Evolutionary conservation across 2,113 vertebrate species (phyloP), one percentile per base, ranked within the genome.

Genomic region (Pseudorhombus dupliciocellatus): DNA sequence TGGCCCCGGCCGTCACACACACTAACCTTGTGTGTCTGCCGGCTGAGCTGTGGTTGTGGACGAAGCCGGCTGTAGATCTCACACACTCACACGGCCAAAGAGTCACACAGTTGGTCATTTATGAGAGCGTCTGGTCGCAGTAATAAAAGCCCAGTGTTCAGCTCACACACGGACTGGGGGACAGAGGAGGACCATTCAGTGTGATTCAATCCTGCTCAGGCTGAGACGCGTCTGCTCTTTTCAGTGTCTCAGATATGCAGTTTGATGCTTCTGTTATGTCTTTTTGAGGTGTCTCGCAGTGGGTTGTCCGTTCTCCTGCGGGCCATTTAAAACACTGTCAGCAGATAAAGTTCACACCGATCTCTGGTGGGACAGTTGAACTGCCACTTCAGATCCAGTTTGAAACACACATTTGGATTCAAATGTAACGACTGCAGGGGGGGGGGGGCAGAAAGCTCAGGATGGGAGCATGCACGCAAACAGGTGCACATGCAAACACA

Each of bases 141-240:
- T 85, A 83, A 91, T 90, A 89, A 90, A 85, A 89, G 90, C 78
- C 79, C 79, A 83, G 88, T 90, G 88, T 91, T 89, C 78, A 37
- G 55, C 66, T 80, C 84, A 44, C 72, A 84, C 56, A 70, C 50
- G 65, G 68, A 80, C 67, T 7, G 76, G 67, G 53, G 55, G 55
- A 54, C 64, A 84, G 67, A 87, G 75, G 62, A 82, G 62, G 63
- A 62, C 83, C 46, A 81, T 88, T 89, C 84, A 90, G 64, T 28
- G 40, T 79, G 71, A 89, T 88, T 75, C 37, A 77, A 83, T 87
- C 83, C 80, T 58, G 55, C 70, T 63, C 76, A 21, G 57, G 25
- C 77, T 71, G 71, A 50, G 68, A 85, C 53, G 78, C 80, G 85
- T 73, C 40, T 50, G n/a, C 60, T 59, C 31, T 73, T 71, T 73